Percentiles rank a stretch among this genome's conserved stretches.
These are phyloP conservation scores for Anser brachyrhynchus DNA, from an alignment of 2,113 vertebrate genomes.

Conservation along the genomic window DNA sequence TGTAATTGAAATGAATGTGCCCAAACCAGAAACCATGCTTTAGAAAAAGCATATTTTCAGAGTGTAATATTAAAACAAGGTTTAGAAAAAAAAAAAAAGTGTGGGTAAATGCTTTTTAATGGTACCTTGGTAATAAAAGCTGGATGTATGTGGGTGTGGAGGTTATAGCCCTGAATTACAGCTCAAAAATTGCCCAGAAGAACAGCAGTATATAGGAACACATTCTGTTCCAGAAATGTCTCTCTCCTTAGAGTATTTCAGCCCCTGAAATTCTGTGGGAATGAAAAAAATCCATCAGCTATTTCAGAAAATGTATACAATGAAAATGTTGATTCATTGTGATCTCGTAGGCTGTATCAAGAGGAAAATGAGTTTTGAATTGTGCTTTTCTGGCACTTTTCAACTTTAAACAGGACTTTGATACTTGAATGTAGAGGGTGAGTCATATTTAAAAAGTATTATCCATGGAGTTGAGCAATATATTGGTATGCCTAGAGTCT, in stretches of 20 bases:
- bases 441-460: constrained; percentile 6
- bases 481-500: not conserved
- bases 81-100: not conserved
- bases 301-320: constrained; percentile 8
- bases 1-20: not conserved
- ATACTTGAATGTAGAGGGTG: not conserved
- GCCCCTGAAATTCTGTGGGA: not conserved
- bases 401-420: not conserved
- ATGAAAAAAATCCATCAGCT: not conserved
- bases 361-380: not conserved
- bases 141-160: not conserved
- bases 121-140: not conserved
- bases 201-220: not conserved
- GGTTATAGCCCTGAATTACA: not conserved
- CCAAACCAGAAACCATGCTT: not conserved
- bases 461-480: constrained; percentile 14
- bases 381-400: not conserved
- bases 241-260: constrained; percentile 4
- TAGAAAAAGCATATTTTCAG: not conserved
- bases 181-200: not conserved
- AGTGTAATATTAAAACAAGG: not conserved
- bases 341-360: not conserved
- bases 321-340: constrained; percentile 17
- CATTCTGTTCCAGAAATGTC: not conserved
- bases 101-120: not conserved